These are phyloP conservation scores for Cottoperca gobio DNA, from an alignment of 2,797 vertebrate genomes.

Conservation along the genomic window DNA sequence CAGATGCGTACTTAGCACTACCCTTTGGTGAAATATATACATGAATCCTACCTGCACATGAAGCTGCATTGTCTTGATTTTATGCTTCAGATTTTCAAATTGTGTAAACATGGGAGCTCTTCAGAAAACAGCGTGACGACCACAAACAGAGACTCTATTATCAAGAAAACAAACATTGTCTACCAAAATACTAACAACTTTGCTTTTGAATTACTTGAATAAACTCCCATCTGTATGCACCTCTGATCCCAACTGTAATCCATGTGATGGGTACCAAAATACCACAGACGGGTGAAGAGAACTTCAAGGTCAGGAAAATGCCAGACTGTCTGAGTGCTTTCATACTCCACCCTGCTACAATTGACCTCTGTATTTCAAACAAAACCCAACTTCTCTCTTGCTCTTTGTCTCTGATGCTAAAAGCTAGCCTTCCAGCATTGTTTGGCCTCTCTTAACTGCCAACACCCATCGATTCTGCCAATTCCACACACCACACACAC, in stretches of 20 bases:
- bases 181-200: neutral
- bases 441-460: conserved; percentile 48
- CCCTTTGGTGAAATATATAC: neutral
- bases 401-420: conserved; percentile 35
- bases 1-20: conserved; percentile 9
- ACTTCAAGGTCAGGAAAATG: neutral
- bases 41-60: neutral
- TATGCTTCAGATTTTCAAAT: conserved; percentile 1
- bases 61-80: neutral
- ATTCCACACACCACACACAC: conserved; percentile 30
- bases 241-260: neutral
- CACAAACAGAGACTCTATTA: neutral
- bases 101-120: neutral
- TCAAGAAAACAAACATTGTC: neutral
- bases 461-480: conserved; percentile 44
- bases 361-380: conserved; percentile 47
- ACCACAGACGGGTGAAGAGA: neutral
- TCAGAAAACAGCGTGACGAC: neutral
- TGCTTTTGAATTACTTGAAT: neutral
- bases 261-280: neutral
- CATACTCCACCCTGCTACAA: conserved; percentile 3
- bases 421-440: conserved; percentile 41
- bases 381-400: conserved; percentile 29
- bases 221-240: neutral
- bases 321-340: neutral